Evolutionary conservation across 2,113 vertebrate genomes (phyloP).

Genomic region (Dasyprocta punctata): DNA sequence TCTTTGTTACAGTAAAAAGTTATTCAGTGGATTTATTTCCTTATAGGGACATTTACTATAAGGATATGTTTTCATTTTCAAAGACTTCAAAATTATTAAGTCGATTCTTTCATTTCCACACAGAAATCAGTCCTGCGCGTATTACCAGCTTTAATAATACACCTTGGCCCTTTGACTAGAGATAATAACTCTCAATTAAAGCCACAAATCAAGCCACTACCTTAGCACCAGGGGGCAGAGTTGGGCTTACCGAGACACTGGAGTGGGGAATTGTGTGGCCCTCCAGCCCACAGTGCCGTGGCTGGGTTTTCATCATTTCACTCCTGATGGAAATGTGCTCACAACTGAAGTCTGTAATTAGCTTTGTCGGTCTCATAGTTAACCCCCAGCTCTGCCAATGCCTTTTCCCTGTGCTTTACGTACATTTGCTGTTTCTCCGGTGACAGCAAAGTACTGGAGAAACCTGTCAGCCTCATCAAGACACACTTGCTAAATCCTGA

Average conservation of each 20-base stretch:
- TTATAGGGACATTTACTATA: background rate
- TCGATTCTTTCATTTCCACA: background rate
- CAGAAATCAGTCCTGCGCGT: background rate
- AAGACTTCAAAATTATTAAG: background rate
- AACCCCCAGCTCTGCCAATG: background rate
- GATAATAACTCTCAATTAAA: slow-evolving; percentile 35
- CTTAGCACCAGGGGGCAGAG: slow-evolving; percentile 80
- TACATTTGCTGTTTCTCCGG: background rate
- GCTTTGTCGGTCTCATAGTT: background rate
- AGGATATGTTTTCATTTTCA: slow-evolving; percentile 20
- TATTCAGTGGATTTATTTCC: background rate
- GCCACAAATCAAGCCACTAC: slow-evolving; percentile 57
- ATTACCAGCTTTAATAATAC: background rate
- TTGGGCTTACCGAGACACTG: slow-evolving; percentile 44
- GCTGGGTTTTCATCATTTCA: slow-evolving; percentile 14
- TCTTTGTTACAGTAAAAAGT: background rate
- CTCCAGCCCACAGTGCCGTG: background rate
- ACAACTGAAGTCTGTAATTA: slow-evolving; percentile 40
- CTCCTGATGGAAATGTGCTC: background rate
- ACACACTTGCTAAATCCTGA: background rate
- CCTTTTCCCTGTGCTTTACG: background rate
- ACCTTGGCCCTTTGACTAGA: background rate
- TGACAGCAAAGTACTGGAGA: background rate
- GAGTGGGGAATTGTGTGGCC: background rate
- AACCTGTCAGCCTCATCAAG: slow-evolving; percentile 40